These are phyloP conservation scores for Nemoura dubitans DNA, from an alignment of 2,888 invertebrate genomes.

Conservation along the genomic window DNA sequence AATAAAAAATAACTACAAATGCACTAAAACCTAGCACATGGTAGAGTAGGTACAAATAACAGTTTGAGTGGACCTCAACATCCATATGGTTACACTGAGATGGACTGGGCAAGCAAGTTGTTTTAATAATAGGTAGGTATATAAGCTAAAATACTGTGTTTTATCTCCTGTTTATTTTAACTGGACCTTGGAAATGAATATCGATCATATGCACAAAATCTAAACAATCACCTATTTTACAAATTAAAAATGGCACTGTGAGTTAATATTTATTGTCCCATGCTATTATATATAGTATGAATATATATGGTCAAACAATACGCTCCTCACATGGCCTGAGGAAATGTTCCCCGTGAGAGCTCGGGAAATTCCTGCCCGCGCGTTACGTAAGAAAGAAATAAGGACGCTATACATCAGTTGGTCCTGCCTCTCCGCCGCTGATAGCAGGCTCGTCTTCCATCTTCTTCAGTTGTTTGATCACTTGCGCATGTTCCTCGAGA, in stretches of 20 bases:
- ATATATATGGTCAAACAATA: not conserved
- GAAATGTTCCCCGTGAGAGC: not conserved
- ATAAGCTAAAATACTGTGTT: not conserved
- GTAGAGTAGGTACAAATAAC: not conserved
- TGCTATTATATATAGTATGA: not conserved
- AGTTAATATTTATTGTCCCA: not conserved
- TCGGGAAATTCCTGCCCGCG: not conserved
- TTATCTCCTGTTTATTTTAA: not conserved
- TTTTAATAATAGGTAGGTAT: too few species aligned
- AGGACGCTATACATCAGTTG: conserved; percentile 37
- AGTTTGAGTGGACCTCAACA: not conserved
- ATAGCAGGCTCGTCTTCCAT: conserved; percentile 56
- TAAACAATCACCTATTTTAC: not conserved
- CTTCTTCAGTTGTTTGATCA: conserved; percentile 59
- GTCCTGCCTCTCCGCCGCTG: conserved; percentile 36
- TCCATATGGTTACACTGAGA: too few species aligned
- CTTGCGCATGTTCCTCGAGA: conserved; percentile 61
- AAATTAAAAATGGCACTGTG: conserved; percentile 2
- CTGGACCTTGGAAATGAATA: not conserved
- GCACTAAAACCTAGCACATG: too few species aligned
- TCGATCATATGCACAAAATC: not conserved
- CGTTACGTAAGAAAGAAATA: not conserved
- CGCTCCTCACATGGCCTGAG: not conserved
- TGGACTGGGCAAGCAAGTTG: not conserved
- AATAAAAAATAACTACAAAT: too few species aligned